Conservation (phyloP, 2,113 vertebrate species). For the Hemicordylus capensis region DNA sequence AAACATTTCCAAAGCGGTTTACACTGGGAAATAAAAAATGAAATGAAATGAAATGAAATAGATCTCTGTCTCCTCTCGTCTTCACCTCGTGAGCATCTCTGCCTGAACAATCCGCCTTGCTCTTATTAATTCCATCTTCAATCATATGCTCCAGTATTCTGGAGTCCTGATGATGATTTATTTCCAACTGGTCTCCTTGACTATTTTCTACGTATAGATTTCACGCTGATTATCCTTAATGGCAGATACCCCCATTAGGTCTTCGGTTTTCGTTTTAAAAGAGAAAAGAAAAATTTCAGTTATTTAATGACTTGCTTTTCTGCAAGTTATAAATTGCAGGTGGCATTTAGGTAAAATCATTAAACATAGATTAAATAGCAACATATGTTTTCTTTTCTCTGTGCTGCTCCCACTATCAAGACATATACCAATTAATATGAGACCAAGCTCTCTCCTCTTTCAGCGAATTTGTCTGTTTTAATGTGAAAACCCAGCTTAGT, state of each 20-base stretch:
- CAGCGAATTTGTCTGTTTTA: slow-evolving; percentile 53
- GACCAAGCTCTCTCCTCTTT: slow-evolving; percentile 45
- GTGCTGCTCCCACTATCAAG: slow-evolving; percentile 53
- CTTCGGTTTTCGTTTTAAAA: slow-evolving; percentile 56
- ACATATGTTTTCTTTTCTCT: slow-evolving; percentile 72
- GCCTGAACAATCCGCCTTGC: neutral
- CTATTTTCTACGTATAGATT: slow-evolving; percentile 57
- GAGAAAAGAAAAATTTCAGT: slow-evolving; percentile 54
- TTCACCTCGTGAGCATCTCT: neutral
- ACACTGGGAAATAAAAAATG: too few relatives aligned
- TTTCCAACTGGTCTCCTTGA: slow-evolving; percentile 9
- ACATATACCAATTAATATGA: slow-evolving; percentile 64
- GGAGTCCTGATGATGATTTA: slow-evolving; percentile 27
- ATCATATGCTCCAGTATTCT: neutral
- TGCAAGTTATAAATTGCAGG: slow-evolving; percentile 62
- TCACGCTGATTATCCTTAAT: slow-evolving; percentile 57
- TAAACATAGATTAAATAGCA: slow-evolving; percentile 77
- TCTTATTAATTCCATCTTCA: slow-evolving; percentile 37
- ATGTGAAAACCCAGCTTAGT: slow-evolving; percentile 52
- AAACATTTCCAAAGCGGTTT: too few relatives aligned
- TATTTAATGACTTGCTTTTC: slow-evolving; percentile 69
- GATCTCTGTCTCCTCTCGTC: neutral
- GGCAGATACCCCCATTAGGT: slow-evolving; percentile 62
- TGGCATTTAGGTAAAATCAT: slow-evolving; percentile 69
- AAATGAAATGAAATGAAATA: too few relatives aligned